These are phyloP conservation scores for Eleginops maclovinus DNA, from an alignment of 2,113 vertebrate genomes.

Conservation along the genomic window DNA sequence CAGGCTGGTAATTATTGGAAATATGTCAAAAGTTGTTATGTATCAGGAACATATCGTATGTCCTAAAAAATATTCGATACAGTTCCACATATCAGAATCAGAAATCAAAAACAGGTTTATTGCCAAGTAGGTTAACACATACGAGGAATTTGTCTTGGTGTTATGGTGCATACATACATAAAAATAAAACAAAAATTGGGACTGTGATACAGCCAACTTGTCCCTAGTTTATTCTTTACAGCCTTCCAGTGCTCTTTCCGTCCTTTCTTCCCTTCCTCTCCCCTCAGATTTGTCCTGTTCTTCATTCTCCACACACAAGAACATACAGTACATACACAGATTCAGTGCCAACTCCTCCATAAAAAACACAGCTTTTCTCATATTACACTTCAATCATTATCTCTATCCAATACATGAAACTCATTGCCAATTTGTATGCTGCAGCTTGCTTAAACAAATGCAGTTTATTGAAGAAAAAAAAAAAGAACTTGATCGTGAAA, in stretches of 20 bases:
- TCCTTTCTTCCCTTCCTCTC: slow-evolving; percentile 46
- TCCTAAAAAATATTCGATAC: no score
- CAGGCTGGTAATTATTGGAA: no score
- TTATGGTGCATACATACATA: no score
- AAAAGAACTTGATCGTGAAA: background rate
- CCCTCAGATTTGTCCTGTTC: slow-evolving; percentile 32
- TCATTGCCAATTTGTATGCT: background rate
- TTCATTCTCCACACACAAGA: background rate
- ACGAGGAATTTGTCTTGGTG: no score
- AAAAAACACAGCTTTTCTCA: slow-evolving; percentile 9
- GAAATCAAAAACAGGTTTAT: no score
- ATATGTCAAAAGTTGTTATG: no score
- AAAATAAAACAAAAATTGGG: no score
- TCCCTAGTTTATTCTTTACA: slow-evolving; percentile 33
- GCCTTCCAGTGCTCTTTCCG: slow-evolving; percentile 45
- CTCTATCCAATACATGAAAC: background rate
- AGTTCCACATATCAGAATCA: no score
- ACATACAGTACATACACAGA: background rate
- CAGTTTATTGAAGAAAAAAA: background rate
- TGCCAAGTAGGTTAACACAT: no score
- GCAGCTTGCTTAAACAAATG: background rate
- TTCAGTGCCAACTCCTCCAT: background rate
- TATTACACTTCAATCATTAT: background rate
- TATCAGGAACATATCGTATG: no score
- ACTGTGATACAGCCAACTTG: background rate